Base-by-base conservation (phyloP, 2,888 invertebrate genomes). In the Artemia sinica region DNA sequence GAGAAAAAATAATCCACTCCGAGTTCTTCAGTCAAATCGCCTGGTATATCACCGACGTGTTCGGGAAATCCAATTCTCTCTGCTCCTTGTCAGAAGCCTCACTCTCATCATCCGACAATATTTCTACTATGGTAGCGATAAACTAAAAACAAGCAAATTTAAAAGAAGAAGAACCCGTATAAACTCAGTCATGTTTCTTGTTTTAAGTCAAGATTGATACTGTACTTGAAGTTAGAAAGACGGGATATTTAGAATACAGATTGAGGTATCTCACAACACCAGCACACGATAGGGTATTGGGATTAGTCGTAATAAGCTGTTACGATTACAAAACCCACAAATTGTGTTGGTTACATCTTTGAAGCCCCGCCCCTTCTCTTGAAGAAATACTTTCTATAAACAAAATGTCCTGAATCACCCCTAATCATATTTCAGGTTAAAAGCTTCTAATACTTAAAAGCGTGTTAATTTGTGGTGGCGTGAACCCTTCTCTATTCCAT, bases 1-100 rank as follows among this genome's bases (percentile, higher is more conserved):
- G 80, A 79, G 76, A 81, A 81, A 76, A 81, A 81, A 72, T 78
- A 77, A 75, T 81, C 80, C 71, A 81, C 80, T 69, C 77, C 78
- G 49, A 79, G 77, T 69, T 79, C 79, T 70, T 79, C 80, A 48
- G 80, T 79, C 71, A 81, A 77, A 72, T 80, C 80, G 28, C 79
- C 80, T 73, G 79, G 79, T 73, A 41, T 41, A 41, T 41, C 6
- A 41, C 41, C 67, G 80, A 77, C 68, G 80, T 80, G 74, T 81
- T 79, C 65, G 81, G 81, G 69, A 81, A 70, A 41, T 70, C 70
- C 13, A 70, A 49, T 14, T 52, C 66, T 49, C 52, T 18, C 10
- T 66, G 63, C 12, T 58, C 63, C 63, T 58, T 58, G n/a, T 58
- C 63, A 58, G 14, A n/a, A n/a, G 14, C 11, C 9, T 28, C 63